Evolutionary conservation across 2,888 invertebrate species (phyloP).

Genomic region (Laspeyria flexula): DNA sequence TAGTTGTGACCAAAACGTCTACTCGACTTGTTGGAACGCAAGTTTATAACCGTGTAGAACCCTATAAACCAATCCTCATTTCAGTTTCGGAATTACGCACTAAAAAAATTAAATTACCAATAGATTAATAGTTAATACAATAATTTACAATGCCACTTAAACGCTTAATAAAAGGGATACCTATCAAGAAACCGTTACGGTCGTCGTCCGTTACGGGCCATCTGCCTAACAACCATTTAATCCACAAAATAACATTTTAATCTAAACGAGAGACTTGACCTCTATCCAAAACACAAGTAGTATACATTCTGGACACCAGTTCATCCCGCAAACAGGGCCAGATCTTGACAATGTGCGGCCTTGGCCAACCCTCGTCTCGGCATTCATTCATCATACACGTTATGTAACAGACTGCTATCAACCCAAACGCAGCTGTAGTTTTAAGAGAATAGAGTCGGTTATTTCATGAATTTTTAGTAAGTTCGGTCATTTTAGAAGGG

Average conservation of each 20-base stretch:
- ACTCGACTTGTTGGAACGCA: too few species aligned
- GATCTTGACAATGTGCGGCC: constrained; percentile 75
- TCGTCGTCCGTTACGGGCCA: not conserved
- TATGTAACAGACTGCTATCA: constrained; percentile 22
- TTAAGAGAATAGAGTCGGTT: constrained; percentile 26
- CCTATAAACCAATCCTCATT: too few species aligned
- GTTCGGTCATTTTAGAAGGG: constrained; percentile 28
- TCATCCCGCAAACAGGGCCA: constrained; percentile 51
- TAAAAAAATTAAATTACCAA: too few species aligned
- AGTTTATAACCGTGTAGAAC: too few species aligned
- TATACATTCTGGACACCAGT: constrained; percentile 25
- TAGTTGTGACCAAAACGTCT: too few species aligned
- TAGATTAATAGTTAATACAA: too few species aligned
- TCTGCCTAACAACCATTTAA: not conserved
- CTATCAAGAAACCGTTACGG: not conserved
- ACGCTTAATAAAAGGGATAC: not conserved
- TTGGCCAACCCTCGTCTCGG: constrained; percentile 74
- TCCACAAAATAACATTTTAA: constrained; percentile 5
- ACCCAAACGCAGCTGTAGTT: constrained; percentile 44
- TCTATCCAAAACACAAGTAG: constrained; percentile 15
- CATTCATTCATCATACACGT: constrained; percentile 40
- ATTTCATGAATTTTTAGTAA: constrained; percentile 15
- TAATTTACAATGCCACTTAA: too few species aligned
- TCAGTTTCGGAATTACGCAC: too few species aligned
- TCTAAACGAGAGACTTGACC: constrained; percentile 21